These are phyloP conservation scores for Elanoides forficatus DNA, from an alignment of 2,113 vertebrate species.

Conservation along the genomic window DNA sequence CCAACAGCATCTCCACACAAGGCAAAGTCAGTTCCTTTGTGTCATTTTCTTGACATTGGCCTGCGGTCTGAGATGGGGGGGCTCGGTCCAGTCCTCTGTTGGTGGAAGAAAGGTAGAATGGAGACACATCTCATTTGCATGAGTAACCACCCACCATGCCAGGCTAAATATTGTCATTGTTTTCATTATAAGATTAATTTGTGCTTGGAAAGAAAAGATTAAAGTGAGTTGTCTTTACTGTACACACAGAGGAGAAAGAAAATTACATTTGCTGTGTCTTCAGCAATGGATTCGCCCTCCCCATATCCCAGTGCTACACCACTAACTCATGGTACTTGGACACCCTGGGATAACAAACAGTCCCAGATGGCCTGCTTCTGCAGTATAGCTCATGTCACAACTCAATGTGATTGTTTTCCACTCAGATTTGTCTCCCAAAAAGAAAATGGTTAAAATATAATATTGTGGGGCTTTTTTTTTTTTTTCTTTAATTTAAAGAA, in stretches of 20 bases:
- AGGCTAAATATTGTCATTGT: conserved; percentile 23
- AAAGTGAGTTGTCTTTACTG: not conserved
- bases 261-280: not conserved
- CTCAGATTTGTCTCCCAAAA: not conserved
- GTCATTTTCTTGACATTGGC: not conserved
- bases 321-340: conserved; percentile 24
- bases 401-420: not conserved
- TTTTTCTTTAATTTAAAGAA: not conserved
- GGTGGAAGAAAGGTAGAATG: not conserved
- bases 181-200: conserved; percentile 20
- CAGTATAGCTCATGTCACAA: not conserved
- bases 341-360: conserved; percentile 1
- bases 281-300: not conserved
- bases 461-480: not conserved
- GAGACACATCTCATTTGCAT: not conserved
- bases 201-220: conserved; percentile 12
- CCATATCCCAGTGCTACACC: not conserved
- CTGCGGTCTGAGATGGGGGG: not conserved
- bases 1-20: not conserved
- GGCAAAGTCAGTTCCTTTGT: not conserved
- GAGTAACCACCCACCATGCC: conserved; percentile 5
- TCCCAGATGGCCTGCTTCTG: not conserved
- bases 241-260: not conserved
- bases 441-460: not conserved
- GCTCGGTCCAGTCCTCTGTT: not conserved